These are phyloP conservation scores for Lepas anatifera DNA, from an alignment of 2,888 invertebrate genomes.

Conservation along the genomic window DNA sequence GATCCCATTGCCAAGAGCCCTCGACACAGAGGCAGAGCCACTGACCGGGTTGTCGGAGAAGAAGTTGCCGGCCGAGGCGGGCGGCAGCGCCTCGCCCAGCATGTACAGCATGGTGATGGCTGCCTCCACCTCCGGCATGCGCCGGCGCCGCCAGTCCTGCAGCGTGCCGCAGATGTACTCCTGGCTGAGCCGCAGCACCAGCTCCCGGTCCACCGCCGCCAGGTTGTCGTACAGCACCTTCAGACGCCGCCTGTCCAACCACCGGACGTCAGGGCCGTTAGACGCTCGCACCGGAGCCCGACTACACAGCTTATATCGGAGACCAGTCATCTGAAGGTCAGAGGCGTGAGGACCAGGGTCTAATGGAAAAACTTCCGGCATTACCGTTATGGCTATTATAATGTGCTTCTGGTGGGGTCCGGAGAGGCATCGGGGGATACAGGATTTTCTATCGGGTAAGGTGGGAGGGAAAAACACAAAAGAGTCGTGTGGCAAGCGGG, in stretches of 20 bases:
- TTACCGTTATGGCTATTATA: too few relatives aligned
- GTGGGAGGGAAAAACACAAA: too few relatives aligned
- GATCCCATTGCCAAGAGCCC: not conserved
- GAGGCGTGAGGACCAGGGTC: too few relatives aligned
- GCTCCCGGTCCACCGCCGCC: slow-evolving; percentile 37
- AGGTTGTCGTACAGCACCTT: slow-evolving; percentile 42
- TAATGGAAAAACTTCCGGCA: too few relatives aligned
- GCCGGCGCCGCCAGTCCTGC: slow-evolving; percentile 35
- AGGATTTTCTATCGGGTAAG: too few relatives aligned
- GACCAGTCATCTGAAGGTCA: too few relatives aligned
- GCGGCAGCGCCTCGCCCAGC: slow-evolving; percentile 39
- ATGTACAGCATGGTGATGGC: slow-evolving; percentile 39
- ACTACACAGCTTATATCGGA: too few relatives aligned
- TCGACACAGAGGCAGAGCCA: not conserved
- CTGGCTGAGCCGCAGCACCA: slow-evolving; percentile 31
- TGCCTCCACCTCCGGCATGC: slow-evolving; percentile 40
- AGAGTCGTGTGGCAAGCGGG: too few relatives aligned
- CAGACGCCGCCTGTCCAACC: slow-evolving; percentile 36
- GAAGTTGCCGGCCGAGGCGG: slow-evolving; percentile 34
- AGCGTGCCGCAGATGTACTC: slow-evolving; percentile 34
- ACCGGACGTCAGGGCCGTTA: too few relatives aligned
- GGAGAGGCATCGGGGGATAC: too few relatives aligned
- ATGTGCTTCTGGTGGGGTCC: too few relatives aligned
- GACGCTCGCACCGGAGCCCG: too few relatives aligned
- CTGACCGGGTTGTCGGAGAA: slow-evolving; percentile 31